Evolutionary conservation across 2,888 invertebrate genomes (phyloP).

Genomic region (Oscheius sp.): DNA sequence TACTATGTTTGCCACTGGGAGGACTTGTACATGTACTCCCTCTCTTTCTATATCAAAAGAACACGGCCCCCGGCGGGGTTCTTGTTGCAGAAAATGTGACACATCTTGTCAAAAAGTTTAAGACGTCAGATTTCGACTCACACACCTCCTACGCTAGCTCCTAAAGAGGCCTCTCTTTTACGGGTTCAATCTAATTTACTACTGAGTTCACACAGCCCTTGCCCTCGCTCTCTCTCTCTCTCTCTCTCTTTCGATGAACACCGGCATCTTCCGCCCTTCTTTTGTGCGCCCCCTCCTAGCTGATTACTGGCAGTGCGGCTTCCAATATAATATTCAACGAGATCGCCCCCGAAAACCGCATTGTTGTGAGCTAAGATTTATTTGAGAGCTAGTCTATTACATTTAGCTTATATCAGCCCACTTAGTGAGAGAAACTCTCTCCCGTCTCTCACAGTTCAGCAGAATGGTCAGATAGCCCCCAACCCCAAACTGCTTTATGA

Average conservation of each 20-base stretch:
- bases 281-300: constrained; percentile 16
- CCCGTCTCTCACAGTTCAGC: background rate
- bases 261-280: constrained; percentile 29
- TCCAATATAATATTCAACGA: constrained; percentile 15
- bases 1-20: background rate
- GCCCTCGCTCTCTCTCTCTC: too few relatives aligned
- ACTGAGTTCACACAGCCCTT: background rate
- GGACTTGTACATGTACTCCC: too few relatives aligned
- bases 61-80: background rate
- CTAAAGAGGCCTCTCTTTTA: too few relatives aligned
- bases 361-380: background rate
- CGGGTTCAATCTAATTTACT: constrained; percentile 31
- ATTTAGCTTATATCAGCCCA: background rate
- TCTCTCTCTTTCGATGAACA: constrained; percentile 7
- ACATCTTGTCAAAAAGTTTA: constrained; percentile 20
- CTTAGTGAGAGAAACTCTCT: background rate
- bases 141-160: too few relatives aligned
- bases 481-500: too few relatives aligned
- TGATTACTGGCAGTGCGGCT: constrained; percentile 15
- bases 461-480: too few relatives aligned
- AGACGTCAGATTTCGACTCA: background rate
- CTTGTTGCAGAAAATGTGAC: constrained; percentile 5
- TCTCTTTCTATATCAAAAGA: too few relatives aligned
- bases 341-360: background rate
- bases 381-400: background rate